phyloP scores from a whole-genome alignment of 2,113 vertebrate species.

The Nothoprocta perdicaria region DNA sequence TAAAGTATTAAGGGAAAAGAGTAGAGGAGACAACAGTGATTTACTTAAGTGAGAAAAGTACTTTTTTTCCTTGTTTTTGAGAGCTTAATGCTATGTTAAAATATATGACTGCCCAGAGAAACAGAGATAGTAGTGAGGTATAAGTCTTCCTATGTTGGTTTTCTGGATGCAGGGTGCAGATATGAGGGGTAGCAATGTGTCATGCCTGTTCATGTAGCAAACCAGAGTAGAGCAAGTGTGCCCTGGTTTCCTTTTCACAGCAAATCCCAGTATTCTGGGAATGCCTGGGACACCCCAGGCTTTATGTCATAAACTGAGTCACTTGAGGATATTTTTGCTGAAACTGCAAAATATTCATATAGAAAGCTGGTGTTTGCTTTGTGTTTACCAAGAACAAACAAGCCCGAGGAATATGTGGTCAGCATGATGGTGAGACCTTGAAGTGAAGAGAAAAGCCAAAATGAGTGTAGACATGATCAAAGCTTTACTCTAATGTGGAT shows the following conservation, averaged over 20 bases:
- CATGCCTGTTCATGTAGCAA: neutral
- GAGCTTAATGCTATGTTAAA: neutral
- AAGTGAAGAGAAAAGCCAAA: constrained; percentile 35
- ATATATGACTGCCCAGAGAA: neutral
- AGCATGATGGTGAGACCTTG: neutral
- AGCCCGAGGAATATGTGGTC: constrained; percentile 35
- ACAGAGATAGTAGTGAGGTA: neutral
- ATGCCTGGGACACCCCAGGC: neutral
- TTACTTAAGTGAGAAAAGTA: neutral
- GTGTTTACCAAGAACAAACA: constrained; percentile 31
- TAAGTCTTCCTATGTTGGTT: neutral
- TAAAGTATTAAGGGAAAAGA: neutral
- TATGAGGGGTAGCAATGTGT: neutral
- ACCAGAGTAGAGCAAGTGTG: neutral
- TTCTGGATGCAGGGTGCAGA: neutral
- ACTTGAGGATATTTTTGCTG: neutral
- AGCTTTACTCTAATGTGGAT: neutral
- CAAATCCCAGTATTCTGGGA: constrained; percentile 24
- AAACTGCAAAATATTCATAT: neutral
- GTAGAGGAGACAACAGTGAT: neutral
- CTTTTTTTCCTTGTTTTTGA: neutral
- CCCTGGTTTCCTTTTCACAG: neutral
- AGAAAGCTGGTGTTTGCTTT: constrained; percentile 5
- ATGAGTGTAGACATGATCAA: constrained; percentile 36
- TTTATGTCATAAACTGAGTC: constrained; percentile 34